Evolutionary conservation across 2,113 vertebrate species (phyloP), one percentile per base, ranked within the genome.

Genomic region (Cyrtonyx montezumae): DNA sequence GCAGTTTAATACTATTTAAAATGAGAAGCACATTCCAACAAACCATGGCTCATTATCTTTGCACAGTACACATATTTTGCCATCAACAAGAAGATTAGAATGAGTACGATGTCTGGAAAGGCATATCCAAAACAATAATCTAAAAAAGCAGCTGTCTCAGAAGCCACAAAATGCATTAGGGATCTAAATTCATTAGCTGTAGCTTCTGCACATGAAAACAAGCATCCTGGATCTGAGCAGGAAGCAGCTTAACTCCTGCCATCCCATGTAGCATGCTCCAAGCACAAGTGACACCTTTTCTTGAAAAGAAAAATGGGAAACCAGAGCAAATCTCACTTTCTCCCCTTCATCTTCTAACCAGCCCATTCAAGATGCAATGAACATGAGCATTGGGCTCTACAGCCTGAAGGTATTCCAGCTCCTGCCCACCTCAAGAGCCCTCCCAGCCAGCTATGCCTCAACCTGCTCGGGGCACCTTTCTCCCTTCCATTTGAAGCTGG

Each of bases 151-250:
- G 84, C 81, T 87, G 53, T 76, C 78, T 79, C 58, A 73, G 48
- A 94, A 82, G 67, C 49, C 84, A 95, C 79, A 93, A 83, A 95
- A 94, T 22, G 42, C 84, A 91, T 90, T 85, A 89, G 55, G 63
- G 81, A 91, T 79, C 79, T 77, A 91, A 91, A 92, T 83, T 87
- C 75, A 93, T 91, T 90, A 87, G 79, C 71, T 70, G 59, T 79
- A 11, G 1, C 75, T 87, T 76, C 84, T 92, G 59, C 21, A 85
- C 40, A 63, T 49, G 32, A 85, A 88, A 42, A 81, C 26, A 62
- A 62, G 26, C 6, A 2, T 82, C 67, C 90, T 84, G 81, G 67
- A 92, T 63, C 67, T 45, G 42, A 85, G 3, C 0, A 0, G 51
- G 63, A 94, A 85, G 63, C 59, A 91, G 84, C 53, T 79, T 82